A percentile compares a stretch with the other conserved stretches of the same genome.
phyloP scores from a whole-genome alignment of 2,888 invertebrate species.

The Eupithecia insigniata region DNA sequence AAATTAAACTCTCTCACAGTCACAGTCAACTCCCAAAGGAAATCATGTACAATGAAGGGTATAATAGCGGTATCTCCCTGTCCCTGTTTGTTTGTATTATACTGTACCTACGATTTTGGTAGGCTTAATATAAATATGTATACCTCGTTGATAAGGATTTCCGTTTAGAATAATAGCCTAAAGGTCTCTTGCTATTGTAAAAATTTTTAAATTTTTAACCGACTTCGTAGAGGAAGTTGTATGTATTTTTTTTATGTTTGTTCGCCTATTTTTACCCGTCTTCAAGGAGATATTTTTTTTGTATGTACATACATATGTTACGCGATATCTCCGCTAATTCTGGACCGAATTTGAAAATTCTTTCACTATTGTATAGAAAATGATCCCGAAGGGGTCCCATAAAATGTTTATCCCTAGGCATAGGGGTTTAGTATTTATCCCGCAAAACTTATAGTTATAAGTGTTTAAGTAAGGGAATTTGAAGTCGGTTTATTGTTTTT shows the following conservation, averaged over 20 bases:
- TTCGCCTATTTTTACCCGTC: too few species aligned
- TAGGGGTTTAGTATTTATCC: too few species aligned
- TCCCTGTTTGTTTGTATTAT: constrained; percentile 17
- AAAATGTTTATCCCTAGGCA: too few species aligned
- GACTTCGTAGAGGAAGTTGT: too few species aligned
- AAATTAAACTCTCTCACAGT: constrained; percentile 30
- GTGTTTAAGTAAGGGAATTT: too few species aligned
- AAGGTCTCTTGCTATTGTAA: not conserved
- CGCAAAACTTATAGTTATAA: too few species aligned
- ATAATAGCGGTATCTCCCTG: constrained; percentile 24
- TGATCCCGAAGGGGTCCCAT: too few species aligned
- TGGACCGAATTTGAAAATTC: not conserved
- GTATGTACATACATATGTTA: too few species aligned
- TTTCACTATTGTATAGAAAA: not conserved
- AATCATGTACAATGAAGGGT: constrained; percentile 37
- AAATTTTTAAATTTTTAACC: too few species aligned
- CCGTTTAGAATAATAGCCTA: constrained; percentile 17
- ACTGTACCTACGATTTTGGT: constrained; percentile 28
- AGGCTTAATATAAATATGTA: constrained; percentile 1
- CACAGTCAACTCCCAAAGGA: constrained; percentile 30
- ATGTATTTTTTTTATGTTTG: not conserved
- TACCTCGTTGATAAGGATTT: constrained; percentile 36
- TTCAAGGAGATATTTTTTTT: too few species aligned
- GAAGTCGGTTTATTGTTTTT: too few species aligned
- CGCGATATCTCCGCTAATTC: not conserved